A percentile compares a stretch with the other conserved stretches of the same genome.
These are phyloP conservation scores for Protodeltote pygarga DNA, from an alignment of 2,888 invertebrate species.

Conservation along the genomic window DNA sequence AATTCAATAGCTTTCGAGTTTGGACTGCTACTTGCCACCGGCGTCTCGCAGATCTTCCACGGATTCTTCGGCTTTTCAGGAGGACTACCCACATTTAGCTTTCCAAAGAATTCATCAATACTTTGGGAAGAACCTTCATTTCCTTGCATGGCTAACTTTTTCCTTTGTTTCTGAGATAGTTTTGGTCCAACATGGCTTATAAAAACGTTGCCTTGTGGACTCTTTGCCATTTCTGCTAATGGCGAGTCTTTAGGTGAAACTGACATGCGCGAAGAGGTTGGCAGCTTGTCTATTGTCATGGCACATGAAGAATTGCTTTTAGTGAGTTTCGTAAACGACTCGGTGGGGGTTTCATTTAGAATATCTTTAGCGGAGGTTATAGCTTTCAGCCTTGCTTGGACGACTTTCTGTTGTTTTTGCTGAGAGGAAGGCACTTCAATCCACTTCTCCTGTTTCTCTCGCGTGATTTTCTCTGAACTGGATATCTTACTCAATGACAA, in stretches of 20 bases:
- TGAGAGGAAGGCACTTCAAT: constrained; percentile 77
- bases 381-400: constrained; percentile 82
- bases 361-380: constrained; percentile 75
- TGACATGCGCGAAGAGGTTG: constrained; percentile 67
- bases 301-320: constrained; percentile 68
- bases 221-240: constrained; percentile 59
- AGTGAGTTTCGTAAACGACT: constrained; percentile 73
- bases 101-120: constrained; percentile 65
- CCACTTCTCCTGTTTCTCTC: constrained; percentile 75
- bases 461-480: constrained; percentile 60
- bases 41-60: constrained; percentile 72
- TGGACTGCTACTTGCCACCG: constrained; percentile 72
- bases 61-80: constrained; percentile 83
- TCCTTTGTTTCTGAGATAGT: constrained; percentile 89
- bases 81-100: constrained; percentile 64
- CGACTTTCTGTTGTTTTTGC: constrained; percentile 80
- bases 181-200: constrained; percentile 84
- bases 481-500: constrained; percentile 72
- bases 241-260: constrained; percentile 73
- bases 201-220: constrained; percentile 70
- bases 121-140: constrained; percentile 63
- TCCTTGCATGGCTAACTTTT: constrained; percentile 85
- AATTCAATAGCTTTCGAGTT: constrained; percentile 75
- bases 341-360: constrained; percentile 68
- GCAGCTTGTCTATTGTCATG: constrained; percentile 52